These are phyloP conservation scores for Dipodomys ordii DNA, from an alignment of 2,113 vertebrate genomes.

Conservation along the genomic window DNA sequence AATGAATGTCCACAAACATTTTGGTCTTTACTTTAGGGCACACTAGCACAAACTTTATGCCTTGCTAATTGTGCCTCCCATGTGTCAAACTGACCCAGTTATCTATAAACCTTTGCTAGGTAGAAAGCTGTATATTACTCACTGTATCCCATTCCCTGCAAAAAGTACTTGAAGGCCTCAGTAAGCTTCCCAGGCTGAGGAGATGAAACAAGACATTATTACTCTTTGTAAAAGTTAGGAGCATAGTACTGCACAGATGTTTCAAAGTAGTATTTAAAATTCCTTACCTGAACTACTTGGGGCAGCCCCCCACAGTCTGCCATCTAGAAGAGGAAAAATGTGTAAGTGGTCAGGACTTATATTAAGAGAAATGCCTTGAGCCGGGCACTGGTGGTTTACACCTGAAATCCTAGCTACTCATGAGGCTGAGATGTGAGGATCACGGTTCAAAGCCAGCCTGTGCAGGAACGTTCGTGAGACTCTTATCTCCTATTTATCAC, in stretches of 20 bases:
- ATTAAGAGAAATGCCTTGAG: not conserved
- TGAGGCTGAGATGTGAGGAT: too few relatives aligned
- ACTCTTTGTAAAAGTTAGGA: slow-evolving; percentile 24
- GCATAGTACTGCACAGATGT: not conserved
- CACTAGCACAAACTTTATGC: not conserved
- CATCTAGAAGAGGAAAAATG: slow-evolving; percentile 90
- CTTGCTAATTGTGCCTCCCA: slow-evolving; percentile 3
- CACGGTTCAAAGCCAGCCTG: too few relatives aligned
- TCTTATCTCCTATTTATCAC: too few relatives aligned
- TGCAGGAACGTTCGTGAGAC: too few relatives aligned
- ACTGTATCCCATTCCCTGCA: slow-evolving; percentile 99
- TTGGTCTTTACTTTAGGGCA: not conserved
- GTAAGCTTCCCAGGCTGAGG: slow-evolving; percentile 93
- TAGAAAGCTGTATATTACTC: slow-evolving; percentile 85
- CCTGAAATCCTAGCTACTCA: too few relatives aligned
- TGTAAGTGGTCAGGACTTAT: not conserved
- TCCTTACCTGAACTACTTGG: slow-evolving; percentile 95
- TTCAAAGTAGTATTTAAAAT: not conserved
- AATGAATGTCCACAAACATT: not conserved
- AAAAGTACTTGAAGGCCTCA: slow-evolving; percentile 98
- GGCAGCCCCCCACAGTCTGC: slow-evolving; percentile 97
- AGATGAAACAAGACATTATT: slow-evolving; percentile 59
- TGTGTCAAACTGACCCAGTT: slow-evolving; percentile 12
- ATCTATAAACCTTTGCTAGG: not conserved
- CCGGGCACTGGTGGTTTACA: too few relatives aligned